phyloP scores from a whole-genome alignment of 2,113 vertebrate genomes.

The Loxodonta africana region DNA sequence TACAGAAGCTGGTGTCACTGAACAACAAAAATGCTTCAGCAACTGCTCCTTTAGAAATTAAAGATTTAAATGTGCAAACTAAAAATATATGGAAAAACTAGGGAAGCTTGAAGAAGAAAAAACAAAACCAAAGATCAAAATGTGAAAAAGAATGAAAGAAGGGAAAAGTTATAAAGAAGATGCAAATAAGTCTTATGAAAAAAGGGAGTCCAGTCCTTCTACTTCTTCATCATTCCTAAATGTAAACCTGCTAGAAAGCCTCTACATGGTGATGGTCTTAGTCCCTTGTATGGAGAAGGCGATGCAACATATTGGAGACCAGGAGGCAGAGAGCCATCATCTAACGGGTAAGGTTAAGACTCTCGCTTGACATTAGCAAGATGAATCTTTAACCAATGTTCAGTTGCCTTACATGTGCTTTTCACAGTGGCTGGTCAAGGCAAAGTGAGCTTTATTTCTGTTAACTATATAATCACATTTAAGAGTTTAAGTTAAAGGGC shows the following conservation, averaged over 20 bases:
- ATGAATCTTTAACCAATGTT: neutral
- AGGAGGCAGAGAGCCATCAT: no score
- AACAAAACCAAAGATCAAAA: conserved; percentile 91
- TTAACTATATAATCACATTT: neutral
- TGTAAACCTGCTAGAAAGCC: conserved; percentile 90
- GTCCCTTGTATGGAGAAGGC: neutral
- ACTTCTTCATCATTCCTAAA: conserved; percentile 83
- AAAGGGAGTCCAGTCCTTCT: conserved; percentile 85
- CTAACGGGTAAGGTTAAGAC: neutral
- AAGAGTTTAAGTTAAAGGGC: neutral
- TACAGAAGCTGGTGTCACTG: conserved; percentile 89
- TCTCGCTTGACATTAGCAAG: neutral
- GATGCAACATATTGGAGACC: neutral
- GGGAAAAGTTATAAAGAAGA: conserved; percentile 62
- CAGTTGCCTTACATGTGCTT: neutral
- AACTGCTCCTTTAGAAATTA: conserved; percentile 91
- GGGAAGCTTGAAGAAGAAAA: conserved; percentile 93
- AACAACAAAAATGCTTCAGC: conserved; percentile 90
- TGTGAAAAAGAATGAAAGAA: conserved; percentile 92
- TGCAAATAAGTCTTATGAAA: conserved; percentile 84
- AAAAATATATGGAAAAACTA: conserved; percentile 91
- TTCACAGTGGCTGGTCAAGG: neutral
- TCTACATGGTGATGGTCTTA: conserved; percentile 87
- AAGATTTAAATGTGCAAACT: conserved; percentile 92
- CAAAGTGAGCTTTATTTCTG: neutral